phyloP scores from a whole-genome alignment of 2,113 vertebrate genomes.

The Poeciliopsis retropinna region DNA sequence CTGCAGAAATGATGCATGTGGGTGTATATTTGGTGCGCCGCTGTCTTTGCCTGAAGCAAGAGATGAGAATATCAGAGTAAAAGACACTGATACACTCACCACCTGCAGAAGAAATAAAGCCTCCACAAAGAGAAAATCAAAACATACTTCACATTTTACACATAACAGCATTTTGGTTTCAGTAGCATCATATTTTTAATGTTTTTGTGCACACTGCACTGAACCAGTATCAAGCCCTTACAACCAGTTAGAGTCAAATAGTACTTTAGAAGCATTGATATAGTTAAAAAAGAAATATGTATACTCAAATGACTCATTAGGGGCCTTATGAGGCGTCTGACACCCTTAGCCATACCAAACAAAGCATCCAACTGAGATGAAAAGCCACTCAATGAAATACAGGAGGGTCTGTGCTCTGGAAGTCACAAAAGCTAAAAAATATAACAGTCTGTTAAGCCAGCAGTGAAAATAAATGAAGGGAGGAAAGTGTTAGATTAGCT shows the following conservation, averaged over 20 bases:
- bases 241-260: neutral
- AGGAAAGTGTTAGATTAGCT: conserved; percentile 63
- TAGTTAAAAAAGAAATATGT: conserved; percentile 6
- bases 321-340: conserved; percentile 59
- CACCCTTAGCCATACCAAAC: conserved; percentile 46
- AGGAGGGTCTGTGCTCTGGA: conserved; percentile 33
- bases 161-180: neutral
- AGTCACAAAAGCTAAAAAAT: conserved; percentile 60
- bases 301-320: conserved; percentile 41
- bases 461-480: conserved; percentile 66
- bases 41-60: conserved; percentile 65
- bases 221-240: conserved; percentile 8
- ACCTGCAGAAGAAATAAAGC: conserved; percentile 33
- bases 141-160: neutral
- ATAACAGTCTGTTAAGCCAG: conserved; percentile 70
- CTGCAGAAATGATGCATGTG: conserved; percentile 71
- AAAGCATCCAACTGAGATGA: conserved; percentile 35
- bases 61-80: conserved; percentile 62
- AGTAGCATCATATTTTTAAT: neutral
- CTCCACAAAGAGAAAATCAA: conserved; percentile 11
- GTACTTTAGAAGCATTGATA: conserved; percentile 20
- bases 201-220: neutral
- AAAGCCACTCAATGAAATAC: conserved; percentile 46
- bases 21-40: conserved; percentile 67
- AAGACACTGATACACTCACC: conserved; percentile 25